A percentile compares a stretch with the other conserved stretches of the same genome.
Conservation (phyloP, 1,140 invertebrate genomes). For the Bombus superbus region DNA sequence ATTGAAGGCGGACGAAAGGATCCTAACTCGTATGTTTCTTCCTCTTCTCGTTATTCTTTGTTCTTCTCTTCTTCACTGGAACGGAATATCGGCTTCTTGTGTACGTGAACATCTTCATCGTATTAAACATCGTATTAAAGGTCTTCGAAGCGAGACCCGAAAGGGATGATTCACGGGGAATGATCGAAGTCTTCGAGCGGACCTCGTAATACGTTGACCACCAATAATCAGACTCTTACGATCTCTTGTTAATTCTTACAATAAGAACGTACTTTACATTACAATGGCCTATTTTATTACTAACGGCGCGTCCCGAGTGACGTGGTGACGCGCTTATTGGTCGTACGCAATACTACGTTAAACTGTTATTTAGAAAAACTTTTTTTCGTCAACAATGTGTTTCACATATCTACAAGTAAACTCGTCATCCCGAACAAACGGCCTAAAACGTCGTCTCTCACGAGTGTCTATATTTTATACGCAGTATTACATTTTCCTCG, state of each 20-base stretch:
- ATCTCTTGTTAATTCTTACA: constrained; percentile 68
- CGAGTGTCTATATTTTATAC: constrained; percentile 32
- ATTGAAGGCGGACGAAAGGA: constrained; percentile 17
- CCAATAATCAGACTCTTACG: constrained; percentile 70
- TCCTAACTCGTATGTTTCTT: neutral
- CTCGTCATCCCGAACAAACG: constrained; percentile 68
- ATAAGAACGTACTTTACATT: constrained; percentile 79
- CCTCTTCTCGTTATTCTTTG: no score
- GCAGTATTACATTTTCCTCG: constrained; percentile 2
- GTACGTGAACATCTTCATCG: neutral
- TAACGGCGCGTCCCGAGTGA: constrained; percentile 72
- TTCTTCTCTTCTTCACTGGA: neutral
- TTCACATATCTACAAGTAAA: constrained; percentile 78
- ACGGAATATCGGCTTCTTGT: constrained; percentile 6
- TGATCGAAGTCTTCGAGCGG: constrained; percentile 58
- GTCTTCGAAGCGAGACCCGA: neutral
- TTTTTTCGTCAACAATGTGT: constrained; percentile 77
- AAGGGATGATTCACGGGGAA: constrained; percentile 4
- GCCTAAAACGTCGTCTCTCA: constrained; percentile 61
- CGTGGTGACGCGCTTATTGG: constrained; percentile 74
- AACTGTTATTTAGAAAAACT: constrained; percentile 80
- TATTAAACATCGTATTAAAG: neutral
- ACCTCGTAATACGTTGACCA: constrained; percentile 56
- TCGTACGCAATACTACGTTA: constrained; percentile 81
- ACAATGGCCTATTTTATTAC: constrained; percentile 76